These are phyloP conservation scores for Cecropterus lyciades DNA, from an alignment of 1,140 invertebrate species.

Conservation along the genomic window DNA sequence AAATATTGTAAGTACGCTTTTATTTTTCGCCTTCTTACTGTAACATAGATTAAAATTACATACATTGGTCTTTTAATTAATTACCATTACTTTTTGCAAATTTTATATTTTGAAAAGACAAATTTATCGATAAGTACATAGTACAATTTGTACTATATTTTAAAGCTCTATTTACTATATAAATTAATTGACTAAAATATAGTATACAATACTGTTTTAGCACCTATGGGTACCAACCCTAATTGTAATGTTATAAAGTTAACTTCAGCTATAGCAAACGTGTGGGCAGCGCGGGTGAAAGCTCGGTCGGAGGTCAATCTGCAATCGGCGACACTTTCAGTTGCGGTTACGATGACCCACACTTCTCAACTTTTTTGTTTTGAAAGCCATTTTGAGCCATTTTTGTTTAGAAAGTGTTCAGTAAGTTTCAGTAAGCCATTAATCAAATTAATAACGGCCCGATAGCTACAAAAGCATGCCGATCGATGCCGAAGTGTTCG, in stretches of 20 bases:
- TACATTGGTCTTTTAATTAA: too few species aligned
- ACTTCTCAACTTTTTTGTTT: constrained; percentile 29
- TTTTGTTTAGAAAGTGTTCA: constrained; percentile 34
- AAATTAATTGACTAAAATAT: too few species aligned
- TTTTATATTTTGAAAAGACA: too few species aligned
- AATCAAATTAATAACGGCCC: constrained; percentile 24
- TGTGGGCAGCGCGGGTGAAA: constrained; percentile 51
- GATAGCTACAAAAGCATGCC: constrained; percentile 23
- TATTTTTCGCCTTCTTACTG: too few species aligned
- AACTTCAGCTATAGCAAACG: neutral
- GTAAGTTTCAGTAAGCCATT: constrained; percentile 30
- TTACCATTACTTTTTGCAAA: too few species aligned
- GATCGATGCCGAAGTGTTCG: constrained; percentile 13
- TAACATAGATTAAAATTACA: too few species aligned
- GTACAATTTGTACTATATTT: too few species aligned
- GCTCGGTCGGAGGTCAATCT: constrained; percentile 52
- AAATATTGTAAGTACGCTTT: too few species aligned
- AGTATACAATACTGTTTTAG: too few species aligned
- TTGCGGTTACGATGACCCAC: constrained; percentile 19
- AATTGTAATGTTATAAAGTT: neutral
- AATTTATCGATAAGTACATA: too few species aligned
- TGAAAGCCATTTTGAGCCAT: constrained; percentile 21
- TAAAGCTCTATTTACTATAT: too few species aligned
- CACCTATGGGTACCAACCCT: too few species aligned
- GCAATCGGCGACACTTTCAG: constrained; percentile 19